Base-by-base conservation (phyloP, 2,113 vertebrate species). In the Podarcis raffonei region DNA sequence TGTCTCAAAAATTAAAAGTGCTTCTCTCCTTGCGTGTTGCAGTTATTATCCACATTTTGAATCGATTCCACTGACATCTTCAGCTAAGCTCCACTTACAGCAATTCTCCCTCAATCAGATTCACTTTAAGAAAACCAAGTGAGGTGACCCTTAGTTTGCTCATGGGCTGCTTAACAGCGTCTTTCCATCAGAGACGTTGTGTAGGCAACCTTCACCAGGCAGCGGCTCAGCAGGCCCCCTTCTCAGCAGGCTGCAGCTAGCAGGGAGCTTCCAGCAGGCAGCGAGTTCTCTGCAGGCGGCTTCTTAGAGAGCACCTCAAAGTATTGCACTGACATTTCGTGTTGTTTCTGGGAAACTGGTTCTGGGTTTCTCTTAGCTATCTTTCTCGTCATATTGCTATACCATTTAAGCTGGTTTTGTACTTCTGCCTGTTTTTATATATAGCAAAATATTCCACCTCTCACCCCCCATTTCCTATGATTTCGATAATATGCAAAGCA, bases 251-350 rank as follows among this genome's bases (percentile, higher is more conserved):
- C 77, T 71, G 65, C 15, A 18, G 81, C 53, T 71, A 80, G 66
- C n/a, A 71, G 77, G 66, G 42, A 32, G 48, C 48, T 87, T 77
- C 37, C 42, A 81, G 65, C 85, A 87, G 42, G 59, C 59, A 62
- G 59, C 42, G 20, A 35, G 13, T 80, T 81, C 48, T 81, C 77
- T 80, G 65, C 78, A 87, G 68, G 77, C 42, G 27, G 42, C 77
- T 57, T 84, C 82, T 48, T 27, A n/a, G 81, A 84, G 30, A n/a
- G 7, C 39, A 84, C 82, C 82, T 84, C 82, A 71, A 53, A 84
- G 27, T 72, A 84, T 71, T 71, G 4, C 66, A 39, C 25, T 84
- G 82, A 48, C 39, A 71, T 84, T 71, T 80, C 77, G 71, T 22
- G 32, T 35, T 53, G 66, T 87, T 86, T 87, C 3, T 48, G 20